Evolutionary conservation across 2,888 invertebrate species (phyloP).

Genomic region (Leptinotarsa peninsularis): DNA sequence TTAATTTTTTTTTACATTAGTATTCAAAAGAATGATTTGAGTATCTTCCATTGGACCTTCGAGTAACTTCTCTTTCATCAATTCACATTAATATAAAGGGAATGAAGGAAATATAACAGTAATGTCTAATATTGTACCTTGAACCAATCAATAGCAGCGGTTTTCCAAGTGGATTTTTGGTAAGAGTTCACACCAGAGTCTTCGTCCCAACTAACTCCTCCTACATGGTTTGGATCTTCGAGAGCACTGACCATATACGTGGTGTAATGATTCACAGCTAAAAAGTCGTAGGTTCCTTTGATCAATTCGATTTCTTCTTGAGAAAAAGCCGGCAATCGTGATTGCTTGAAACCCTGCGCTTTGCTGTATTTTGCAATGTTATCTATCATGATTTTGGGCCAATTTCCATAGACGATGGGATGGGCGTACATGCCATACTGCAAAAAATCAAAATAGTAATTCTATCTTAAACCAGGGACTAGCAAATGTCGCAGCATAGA

Average conservation of each 20-base stretch:
- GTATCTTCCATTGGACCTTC: constrained; percentile 39
- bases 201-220: constrained; percentile 36
- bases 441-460: constrained; percentile 6
- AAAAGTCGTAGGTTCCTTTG: constrained; percentile 57
- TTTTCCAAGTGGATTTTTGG: constrained; percentile 46
- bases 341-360: constrained; percentile 65
- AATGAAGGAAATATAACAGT: too few relatives aligned
- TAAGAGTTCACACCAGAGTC: constrained; percentile 41
- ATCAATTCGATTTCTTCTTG: constrained; percentile 72
- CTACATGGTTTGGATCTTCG: constrained; percentile 22
- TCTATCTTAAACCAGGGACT: too few relatives aligned
- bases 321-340: constrained; percentile 75
- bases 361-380: constrained; percentile 71
- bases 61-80: background rate
- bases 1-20: too few relatives aligned
- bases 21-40: too few relatives aligned
- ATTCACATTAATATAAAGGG: too few relatives aligned
- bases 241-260: constrained; percentile 41
- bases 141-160: constrained; percentile 68
- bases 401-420: constrained; percentile 76
- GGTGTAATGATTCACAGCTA: constrained; percentile 48
- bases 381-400: constrained; percentile 75
- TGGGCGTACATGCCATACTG: constrained; percentile 61
- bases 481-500: too few relatives aligned
- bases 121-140: constrained; percentile 37